Evolutionary conservation across 2,888 invertebrate genomes (phyloP).

Genomic region (Dioctria linearis): DNA sequence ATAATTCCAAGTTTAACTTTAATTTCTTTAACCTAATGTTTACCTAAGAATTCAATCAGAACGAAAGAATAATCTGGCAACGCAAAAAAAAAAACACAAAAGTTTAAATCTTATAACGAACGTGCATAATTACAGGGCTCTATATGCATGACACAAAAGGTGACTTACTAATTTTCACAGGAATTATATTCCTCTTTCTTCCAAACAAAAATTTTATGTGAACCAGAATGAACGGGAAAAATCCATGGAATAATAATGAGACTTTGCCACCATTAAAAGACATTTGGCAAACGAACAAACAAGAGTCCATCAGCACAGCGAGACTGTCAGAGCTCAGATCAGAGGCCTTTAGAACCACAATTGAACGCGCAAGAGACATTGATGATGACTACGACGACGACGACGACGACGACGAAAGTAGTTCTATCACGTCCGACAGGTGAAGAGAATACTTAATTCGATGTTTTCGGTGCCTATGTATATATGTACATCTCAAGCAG

Average conservation of each 20-base stretch:
- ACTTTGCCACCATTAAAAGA: background rate
- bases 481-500: background rate
- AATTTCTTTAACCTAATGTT: too few species aligned
- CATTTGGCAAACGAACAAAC: conserved; percentile 10
- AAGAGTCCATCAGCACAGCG: conserved; percentile 1
- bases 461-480: background rate
- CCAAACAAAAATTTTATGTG: background rate
- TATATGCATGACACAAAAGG: background rate
- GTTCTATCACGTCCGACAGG: conserved; percentile 25
- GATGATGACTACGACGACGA: too few species aligned
- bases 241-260: conserved; percentile 8
- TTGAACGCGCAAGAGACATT: background rate
- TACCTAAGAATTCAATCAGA: too few species aligned
- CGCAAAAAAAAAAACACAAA: too few species aligned
- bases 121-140: background rate
- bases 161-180: conserved; percentile 15
- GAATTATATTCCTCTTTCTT: background rate
- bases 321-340: background rate
- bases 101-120: background rate
- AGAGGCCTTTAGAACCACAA: background rate
- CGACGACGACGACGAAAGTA: background rate
- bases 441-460: conserved; percentile 20
- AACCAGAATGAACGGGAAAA: conserved; percentile 4
- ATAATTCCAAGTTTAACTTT: too few species aligned
- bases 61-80: too few species aligned